Base-by-base conservation (phyloP, 2,113 vertebrate genomes). In the Dunckerocampus dactyliophorus region DNA sequence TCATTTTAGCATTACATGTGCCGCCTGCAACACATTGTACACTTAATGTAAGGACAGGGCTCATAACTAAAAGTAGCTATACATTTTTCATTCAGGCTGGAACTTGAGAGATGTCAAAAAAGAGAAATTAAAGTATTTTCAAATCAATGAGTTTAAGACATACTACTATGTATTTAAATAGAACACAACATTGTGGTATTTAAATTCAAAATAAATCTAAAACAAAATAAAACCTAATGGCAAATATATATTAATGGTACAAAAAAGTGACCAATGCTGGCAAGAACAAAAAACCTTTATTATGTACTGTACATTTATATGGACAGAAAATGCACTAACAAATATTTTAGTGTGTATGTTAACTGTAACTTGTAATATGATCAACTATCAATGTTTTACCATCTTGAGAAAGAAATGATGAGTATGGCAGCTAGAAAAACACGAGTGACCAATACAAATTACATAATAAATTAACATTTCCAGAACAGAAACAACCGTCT, bases 381-480 rank as follows among this genome's bases (percentile, higher is more conserved):
- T 43, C 39, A 43, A 43, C 39, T 43, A 39, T 42, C 13, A 19
- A 19, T 14, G 34, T 56, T 56, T 56, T 39, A 5, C 34, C n/a
- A 19, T 55, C n/a, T 56, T 56, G 24, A 17, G 8, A 14, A 39
- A 21, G 13, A 42, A 20, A 56, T 19, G 10, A 12, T 14, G 20
- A 69, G 60, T 16, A 63, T 0, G 20, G 20, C 19, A 42, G 19
- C 17, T 4, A 20, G 6, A 42, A 77, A 2, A 62, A 67, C 63
- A 67, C 5, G 54, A 56, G 54, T 21, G 21, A 37, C 20, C 39
- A 43, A 56, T 28, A 1, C 51, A 22, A 63, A 20, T 65, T 62
- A 68, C 13, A 24, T 48, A 82, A 69, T 71, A 65, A 81, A 77
- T 76, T 53, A 77, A 80, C n/a, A 69, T 71, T 64, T 68, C 59